Evolutionary conservation across 2,888 invertebrate species (phyloP).

Genomic region (Allolobophora icterica): DNA sequence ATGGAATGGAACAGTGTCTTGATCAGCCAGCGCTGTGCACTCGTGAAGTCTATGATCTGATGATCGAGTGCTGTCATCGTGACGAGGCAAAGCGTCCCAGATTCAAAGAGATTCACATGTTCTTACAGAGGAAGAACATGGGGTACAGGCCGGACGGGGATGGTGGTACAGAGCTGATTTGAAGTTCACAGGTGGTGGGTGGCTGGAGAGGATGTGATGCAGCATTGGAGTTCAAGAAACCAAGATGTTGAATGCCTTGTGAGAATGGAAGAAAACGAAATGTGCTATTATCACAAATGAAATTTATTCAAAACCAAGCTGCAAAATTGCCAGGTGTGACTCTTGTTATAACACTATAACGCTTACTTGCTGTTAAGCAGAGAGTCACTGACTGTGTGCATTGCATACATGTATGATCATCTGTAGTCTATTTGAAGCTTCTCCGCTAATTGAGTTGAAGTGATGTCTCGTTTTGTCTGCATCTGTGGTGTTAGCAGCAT

Average conservation of each 20-base stretch:
- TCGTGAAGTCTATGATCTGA: slow-evolving; percentile 85
- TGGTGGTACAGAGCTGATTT: background rate
- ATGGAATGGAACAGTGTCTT: slow-evolving; percentile 67
- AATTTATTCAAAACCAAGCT: background rate
- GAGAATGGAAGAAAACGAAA: background rate
- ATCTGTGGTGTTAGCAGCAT: background rate
- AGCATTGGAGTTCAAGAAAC: background rate
- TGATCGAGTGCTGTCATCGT: slow-evolving; percentile 89
- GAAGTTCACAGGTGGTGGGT: background rate
- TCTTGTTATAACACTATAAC: background rate
- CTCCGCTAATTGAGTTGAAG: background rate
- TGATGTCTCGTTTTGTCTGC: slow-evolving; percentile 17
- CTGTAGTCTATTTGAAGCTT: background rate
- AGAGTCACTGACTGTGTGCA: too few relatives aligned
- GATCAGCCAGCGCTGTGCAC: slow-evolving; percentile 80
- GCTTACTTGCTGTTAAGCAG: background rate
- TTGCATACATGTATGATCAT: background rate
- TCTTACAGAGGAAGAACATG: slow-evolving; percentile 71
- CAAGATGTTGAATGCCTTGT: background rate
- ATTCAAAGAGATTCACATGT: slow-evolving; percentile 86
- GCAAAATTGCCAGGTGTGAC: background rate
- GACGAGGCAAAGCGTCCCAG: slow-evolving; percentile 81
- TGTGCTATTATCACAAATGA: background rate
- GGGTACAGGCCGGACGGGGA: slow-evolving; percentile 63
- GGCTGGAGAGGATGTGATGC: background rate